Conservation (phyloP, 2,888 invertebrate species). For the Tetanocera ferruginea region DNA sequence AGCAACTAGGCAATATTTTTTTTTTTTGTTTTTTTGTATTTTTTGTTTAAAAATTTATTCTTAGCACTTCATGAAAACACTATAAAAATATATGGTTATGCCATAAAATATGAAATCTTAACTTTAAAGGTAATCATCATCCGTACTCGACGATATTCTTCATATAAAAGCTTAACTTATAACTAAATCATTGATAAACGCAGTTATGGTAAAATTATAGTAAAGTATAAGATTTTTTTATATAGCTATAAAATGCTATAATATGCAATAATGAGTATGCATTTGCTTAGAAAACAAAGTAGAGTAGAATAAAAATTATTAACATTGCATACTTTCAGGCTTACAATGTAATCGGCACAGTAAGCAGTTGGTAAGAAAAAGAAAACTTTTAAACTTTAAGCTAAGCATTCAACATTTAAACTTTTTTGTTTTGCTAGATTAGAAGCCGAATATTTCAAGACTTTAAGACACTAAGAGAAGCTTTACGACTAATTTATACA, state of each 20-base stretch:
- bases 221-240: too few species aligned
- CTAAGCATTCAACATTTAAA: not conserved
- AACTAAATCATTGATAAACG: too few species aligned
- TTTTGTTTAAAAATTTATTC: not conserved
- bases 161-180: too few species aligned
- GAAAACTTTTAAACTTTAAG: not conserved
- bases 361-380: not conserved
- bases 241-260: too few species aligned
- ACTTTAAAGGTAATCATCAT: too few species aligned
- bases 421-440: not conserved
- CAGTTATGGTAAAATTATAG: too few species aligned
- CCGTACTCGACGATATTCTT: too few species aligned
- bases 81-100: slow-evolving; percentile 34
- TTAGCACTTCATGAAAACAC: slow-evolving; percentile 29
- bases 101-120: not conserved
- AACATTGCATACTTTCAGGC: not conserved
- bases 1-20: not conserved
- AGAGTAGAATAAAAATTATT: too few species aligned
- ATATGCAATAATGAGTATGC: not conserved
- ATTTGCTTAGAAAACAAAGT: not conserved
- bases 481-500: slow-evolving; percentile 17
- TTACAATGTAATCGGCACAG: not conserved
- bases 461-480: slow-evolving; percentile 37
- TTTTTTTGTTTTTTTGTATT: not conserved
- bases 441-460: slow-evolving; percentile 27